Conservation (phyloP, 2,113 vertebrate genomes). For the Martes martes region DNA sequence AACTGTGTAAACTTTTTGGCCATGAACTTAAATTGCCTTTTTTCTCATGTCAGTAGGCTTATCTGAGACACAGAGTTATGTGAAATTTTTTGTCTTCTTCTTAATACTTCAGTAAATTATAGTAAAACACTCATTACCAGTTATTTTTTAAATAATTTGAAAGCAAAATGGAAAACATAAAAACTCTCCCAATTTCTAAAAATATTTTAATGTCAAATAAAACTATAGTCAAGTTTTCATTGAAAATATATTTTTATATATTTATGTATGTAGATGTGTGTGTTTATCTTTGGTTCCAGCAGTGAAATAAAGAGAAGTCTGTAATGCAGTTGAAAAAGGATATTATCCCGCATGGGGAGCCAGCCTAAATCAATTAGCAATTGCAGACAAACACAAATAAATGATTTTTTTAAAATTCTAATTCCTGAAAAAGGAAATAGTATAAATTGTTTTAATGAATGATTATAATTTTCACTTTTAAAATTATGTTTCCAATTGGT, state of each 20-base stretch:
- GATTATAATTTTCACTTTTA: slow-evolving; percentile 34
- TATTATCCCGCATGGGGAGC: not conserved
- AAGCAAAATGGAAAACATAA: not conserved
- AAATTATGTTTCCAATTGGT: slow-evolving; percentile 27
- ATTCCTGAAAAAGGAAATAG: not conserved
- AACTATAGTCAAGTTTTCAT: not conserved
- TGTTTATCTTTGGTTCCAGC: not conserved
- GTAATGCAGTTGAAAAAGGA: not conserved
- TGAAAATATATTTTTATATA: not conserved
- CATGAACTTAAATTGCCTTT: not conserved
- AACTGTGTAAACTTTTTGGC: not conserved
- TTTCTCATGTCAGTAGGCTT: not conserved
- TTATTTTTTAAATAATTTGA: not conserved
- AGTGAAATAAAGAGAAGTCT: not conserved
- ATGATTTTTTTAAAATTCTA: not conserved
- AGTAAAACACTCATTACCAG: not conserved
- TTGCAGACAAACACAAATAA: not conserved
- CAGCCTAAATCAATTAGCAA: not conserved
- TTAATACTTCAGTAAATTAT: not conserved
- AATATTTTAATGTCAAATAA: not conserved
- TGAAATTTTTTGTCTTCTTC: not conserved
- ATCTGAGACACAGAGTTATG: not conserved
- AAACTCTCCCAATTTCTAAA: not conserved
- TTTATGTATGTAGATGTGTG: not conserved
- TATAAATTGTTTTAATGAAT: not conserved